These are phyloP conservation scores for Zosterops lateralis DNA, from an alignment of 2,113 vertebrate genomes.

Conservation along the genomic window DNA sequence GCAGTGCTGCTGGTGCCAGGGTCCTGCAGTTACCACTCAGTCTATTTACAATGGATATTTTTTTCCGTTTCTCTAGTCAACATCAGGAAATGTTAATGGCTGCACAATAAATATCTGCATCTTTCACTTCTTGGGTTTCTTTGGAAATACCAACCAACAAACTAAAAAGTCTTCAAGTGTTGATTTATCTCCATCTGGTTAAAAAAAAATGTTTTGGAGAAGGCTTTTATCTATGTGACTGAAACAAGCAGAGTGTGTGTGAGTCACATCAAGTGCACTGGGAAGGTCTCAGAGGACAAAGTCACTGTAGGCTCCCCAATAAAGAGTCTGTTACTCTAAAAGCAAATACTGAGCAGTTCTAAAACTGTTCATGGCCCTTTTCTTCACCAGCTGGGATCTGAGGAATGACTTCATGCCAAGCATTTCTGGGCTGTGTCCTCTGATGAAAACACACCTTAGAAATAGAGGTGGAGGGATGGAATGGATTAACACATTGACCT, in stretches of 20 bases:
- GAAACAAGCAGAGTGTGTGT: background rate
- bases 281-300: background rate
- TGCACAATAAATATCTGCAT: background rate
- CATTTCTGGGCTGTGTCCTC: background rate
- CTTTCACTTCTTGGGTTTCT: background rate
- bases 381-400: background rate
- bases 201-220: background rate
- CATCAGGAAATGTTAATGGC: background rate
- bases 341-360: background rate
- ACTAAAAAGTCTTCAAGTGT: background rate
- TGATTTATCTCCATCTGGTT: background rate
- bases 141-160: background rate
- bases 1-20: background rate
- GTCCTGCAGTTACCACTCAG: background rate
- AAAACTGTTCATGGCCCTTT: background rate
- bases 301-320: accelerated
- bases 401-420: background rate
- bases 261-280: accelerated
- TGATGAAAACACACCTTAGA: background rate
- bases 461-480: background rate
- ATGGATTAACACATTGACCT: background rate
- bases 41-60: background rate
- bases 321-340: background rate
- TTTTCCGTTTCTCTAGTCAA: background rate
- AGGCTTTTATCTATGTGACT: background rate